These are phyloP conservation scores for Calcarius ornatus DNA, from an alignment of 2,113 vertebrate species.

Conservation along the genomic window DNA sequence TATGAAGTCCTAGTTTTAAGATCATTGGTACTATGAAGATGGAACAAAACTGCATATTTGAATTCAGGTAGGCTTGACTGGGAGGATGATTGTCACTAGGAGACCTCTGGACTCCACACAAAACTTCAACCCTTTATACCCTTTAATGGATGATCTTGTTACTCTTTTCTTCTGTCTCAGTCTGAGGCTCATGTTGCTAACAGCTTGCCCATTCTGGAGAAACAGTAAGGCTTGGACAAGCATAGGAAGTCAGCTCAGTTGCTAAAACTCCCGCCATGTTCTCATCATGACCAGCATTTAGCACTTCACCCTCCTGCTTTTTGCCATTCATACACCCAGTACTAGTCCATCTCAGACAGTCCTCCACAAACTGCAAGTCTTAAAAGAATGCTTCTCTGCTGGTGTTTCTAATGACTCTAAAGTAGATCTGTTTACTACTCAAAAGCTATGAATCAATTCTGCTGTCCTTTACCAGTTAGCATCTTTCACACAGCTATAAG, in stretches of 20 bases:
- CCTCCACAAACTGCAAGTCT: neutral
- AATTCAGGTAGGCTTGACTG: neutral
- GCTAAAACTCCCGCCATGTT: neutral
- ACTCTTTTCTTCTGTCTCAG: neutral
- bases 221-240: neutral
- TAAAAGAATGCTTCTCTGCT: neutral
- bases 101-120: neutral
- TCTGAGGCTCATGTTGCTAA: neutral
- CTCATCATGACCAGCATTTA: neutral
- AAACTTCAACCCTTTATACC: neutral
- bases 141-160: neutral
- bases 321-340: neutral
- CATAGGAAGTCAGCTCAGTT: neutral
- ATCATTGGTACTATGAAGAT: neutral
- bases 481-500: neutral
- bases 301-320: neutral
- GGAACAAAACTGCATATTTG: neutral
- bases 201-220: neutral
- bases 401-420: neutral
- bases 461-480: neutral
- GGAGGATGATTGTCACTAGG: fast-evolving
- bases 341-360: neutral
- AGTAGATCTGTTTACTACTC: neutral
- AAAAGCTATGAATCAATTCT: neutral
- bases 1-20: neutral